Percentiles rank a stretch among this genome's conserved stretches.
Evolutionary conservation across 2,113 vertebrate species (phyloP).

Genomic region (Vulpes lagopus): DNA sequence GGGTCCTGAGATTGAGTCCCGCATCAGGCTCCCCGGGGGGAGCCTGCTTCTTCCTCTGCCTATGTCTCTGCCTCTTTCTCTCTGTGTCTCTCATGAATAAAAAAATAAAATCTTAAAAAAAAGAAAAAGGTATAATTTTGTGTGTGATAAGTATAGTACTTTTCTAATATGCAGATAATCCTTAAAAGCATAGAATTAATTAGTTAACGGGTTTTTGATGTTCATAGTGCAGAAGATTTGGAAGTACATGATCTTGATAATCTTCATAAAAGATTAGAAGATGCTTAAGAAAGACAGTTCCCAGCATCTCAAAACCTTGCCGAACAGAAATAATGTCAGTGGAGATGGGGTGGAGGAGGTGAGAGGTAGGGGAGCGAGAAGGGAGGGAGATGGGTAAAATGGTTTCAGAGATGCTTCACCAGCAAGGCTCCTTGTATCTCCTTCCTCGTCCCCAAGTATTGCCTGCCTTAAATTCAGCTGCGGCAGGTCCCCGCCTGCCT

Average conservation of each 20-base stretch:
- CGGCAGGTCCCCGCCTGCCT: constrained; percentile 46
- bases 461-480: neutral
- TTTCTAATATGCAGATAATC: constrained; percentile 47
- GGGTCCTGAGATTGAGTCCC: no score
- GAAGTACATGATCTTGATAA: constrained; percentile 51
- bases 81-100: no score
- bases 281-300: neutral
- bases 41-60: no score
- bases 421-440: neutral
- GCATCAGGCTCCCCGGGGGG: no score
- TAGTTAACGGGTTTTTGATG: constrained; percentile 58
- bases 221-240: constrained; percentile 11
- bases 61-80: no score
- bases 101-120: no score
- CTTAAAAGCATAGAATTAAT: constrained; percentile 60
- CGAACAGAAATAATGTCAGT: neutral
- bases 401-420: neutral
- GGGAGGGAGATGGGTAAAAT: rapidly evolving
- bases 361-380: neutral
- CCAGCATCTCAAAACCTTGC: neutral
- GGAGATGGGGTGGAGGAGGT: neutral
- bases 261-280: constrained; percentile 36
- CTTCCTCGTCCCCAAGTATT: neutral
- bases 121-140: neutral
- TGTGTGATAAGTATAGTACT: neutral